These are phyloP conservation scores for Synergus itoensis DNA, from an alignment of 2,888 invertebrate species.

Conservation along the genomic window DNA sequence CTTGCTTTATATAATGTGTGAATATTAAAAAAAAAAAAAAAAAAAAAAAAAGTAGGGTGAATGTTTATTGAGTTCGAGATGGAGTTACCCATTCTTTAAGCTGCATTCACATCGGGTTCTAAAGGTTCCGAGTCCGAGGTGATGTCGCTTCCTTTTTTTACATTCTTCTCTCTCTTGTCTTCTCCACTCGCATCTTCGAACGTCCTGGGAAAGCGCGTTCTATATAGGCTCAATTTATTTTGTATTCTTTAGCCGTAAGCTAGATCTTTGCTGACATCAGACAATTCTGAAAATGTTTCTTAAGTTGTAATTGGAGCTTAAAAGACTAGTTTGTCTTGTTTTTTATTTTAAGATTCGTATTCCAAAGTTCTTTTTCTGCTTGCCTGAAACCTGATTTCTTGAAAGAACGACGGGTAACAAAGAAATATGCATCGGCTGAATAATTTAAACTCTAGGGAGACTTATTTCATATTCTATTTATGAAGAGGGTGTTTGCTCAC, in stretches of 20 bases:
- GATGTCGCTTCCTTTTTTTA: conserved; percentile 32
- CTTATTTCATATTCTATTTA: conserved; percentile 4
- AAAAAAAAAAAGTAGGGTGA: neutral
- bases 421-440: conserved; percentile 1
- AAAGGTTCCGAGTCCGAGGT: conserved; percentile 24
- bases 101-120: conserved; percentile 46
- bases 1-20: neutral
- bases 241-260: neutral
- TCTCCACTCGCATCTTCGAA: conserved; percentile 13
- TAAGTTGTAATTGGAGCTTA: neutral
- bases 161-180: conserved; percentile 31
- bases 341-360: neutral
- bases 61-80: neutral
- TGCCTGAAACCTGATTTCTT: neutral
- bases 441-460: conserved; percentile 10
- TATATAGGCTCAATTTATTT: neutral
- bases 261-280: neutral
- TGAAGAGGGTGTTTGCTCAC: conserved; percentile 28
- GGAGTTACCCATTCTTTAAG: conserved; percentile 42
- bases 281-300: neutral
- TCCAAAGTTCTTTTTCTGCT: neutral
- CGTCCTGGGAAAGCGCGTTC: neutral
- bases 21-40: neutral
- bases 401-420: neutral
- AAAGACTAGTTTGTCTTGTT: neutral